Evolutionary conservation across 2,113 vertebrate species (phyloP).

Genomic region (Xiphophorus couchianus): DNA sequence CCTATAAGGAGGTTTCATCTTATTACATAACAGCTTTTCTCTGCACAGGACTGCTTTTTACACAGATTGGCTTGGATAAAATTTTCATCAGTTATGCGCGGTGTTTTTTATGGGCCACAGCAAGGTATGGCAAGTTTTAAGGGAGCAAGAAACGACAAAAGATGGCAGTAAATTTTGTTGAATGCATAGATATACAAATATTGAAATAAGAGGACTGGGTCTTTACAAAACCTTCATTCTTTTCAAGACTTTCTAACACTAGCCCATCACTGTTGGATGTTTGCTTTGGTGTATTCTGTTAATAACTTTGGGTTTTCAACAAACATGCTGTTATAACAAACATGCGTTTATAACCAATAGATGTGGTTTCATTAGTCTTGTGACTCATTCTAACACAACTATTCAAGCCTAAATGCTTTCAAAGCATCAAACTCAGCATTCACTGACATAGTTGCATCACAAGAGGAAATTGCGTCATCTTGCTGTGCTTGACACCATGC

Average conservation of each 20-base stretch:
- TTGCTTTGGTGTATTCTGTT: neutral
- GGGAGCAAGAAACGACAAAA: neutral
- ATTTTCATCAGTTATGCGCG: conserved; percentile 27
- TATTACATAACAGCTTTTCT: conserved; percentile 38
- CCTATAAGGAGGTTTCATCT: conserved; percentile 53
- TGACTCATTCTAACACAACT: neutral
- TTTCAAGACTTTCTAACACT: neutral
- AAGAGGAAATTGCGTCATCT: too few species aligned
- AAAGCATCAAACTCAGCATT: too few species aligned
- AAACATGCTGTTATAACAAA: too few species aligned
- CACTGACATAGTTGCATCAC: too few species aligned
- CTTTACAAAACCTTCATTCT: neutral
- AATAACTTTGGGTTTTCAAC: too few species aligned
- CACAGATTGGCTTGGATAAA: conserved; percentile 18
- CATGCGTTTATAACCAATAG: too few species aligned
- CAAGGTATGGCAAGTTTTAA: conserved; percentile 12
- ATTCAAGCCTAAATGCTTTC: neutral
- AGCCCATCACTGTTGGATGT: neutral
- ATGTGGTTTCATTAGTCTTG: neutral
- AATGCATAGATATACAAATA: neutral
- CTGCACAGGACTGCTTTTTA: conserved; percentile 6
- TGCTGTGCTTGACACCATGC: too few species aligned
- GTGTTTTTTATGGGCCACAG: conserved; percentile 21
- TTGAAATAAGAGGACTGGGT: neutral
- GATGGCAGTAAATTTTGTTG: neutral